phyloP scores from a whole-genome alignment of 2,113 vertebrate species.

The Oryzias melastigma region DNA sequence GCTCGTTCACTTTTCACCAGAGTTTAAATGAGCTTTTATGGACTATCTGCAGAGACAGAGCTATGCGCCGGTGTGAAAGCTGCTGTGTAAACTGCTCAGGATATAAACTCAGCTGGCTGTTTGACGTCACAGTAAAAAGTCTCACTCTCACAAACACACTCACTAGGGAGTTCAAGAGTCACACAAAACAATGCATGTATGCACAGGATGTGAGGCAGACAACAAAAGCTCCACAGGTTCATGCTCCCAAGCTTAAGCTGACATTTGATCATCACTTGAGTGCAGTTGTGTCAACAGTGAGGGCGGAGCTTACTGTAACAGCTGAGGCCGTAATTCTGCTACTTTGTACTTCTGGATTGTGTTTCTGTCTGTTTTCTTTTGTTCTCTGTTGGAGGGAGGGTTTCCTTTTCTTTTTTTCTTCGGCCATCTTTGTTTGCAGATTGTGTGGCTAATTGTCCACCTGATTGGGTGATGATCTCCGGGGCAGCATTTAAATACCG shows the following conservation, averaged over 20 bases:
- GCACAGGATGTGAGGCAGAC: constrained; percentile 19
- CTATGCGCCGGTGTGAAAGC: not conserved
- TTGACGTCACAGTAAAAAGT: constrained; percentile 22
- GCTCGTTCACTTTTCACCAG: too few species aligned
- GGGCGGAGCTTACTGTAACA: too few species aligned
- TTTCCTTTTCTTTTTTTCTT: too few species aligned
- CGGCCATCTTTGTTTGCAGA: too few species aligned
- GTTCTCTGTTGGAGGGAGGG: too few species aligned
- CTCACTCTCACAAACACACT: not conserved
- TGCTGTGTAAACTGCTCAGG: constrained; percentile 8
- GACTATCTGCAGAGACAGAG: too few species aligned
- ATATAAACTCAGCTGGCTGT: constrained; percentile 17
- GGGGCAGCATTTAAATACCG: too few species aligned
- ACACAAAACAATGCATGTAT: constrained; percentile 21
- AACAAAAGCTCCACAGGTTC: constrained; percentile 3
- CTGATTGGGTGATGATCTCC: too few species aligned
- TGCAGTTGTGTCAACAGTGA: not conserved
- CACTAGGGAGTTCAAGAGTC: not conserved
- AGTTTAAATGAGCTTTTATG: too few species aligned
- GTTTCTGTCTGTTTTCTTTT: too few species aligned
- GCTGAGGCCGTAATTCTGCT: too few species aligned
- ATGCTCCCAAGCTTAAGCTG: constrained; percentile 3
- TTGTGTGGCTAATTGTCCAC: too few species aligned
- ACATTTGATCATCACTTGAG: constrained; percentile 11
- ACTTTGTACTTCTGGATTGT: not conserved